Conservation (phyloP, 2,797 vertebrate species). For the Phrynocephalus guinanensis region DNA sequence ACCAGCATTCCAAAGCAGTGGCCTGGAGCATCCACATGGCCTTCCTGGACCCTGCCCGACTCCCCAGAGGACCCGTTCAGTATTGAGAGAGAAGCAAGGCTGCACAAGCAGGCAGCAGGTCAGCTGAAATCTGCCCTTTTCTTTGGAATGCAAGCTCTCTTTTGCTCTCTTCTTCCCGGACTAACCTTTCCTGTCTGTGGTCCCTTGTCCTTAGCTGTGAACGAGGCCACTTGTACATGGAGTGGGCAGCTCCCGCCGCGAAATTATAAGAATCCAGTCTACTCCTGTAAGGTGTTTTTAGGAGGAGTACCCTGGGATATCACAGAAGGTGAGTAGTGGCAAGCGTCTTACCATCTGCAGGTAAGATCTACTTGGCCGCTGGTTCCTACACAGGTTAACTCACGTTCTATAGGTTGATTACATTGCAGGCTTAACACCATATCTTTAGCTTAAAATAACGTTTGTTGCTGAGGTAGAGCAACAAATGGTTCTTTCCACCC, state of each 20-base stretch:
- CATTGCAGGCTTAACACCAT: not conserved
- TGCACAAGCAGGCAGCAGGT: slow-evolving; percentile 98
- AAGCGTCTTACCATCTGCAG: too few relatives aligned
- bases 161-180: not conserved
- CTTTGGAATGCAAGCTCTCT: not conserved
- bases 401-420: too few relatives aligned
- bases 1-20: slow-evolving; percentile 89
- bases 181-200: not conserved
- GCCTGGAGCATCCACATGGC: slow-evolving; percentile 92
- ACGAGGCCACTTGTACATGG: slow-evolving; percentile 98
- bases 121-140: not conserved
- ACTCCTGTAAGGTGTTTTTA: slow-evolving; percentile 98
- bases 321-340: slow-evolving; percentile 88
- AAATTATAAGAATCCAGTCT: slow-evolving; percentile 96
- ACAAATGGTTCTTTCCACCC: not conserved
- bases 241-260: slow-evolving; percentile 95
- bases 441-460: not conserved
- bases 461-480: not conserved
- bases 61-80: slow-evolving; percentile 92
- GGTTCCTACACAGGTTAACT: not conserved
- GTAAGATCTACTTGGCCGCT: not conserved
- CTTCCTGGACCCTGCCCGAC: slow-evolving; percentile 89
- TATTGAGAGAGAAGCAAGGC: slow-evolving; percentile 95
- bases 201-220: slow-evolving; percentile 85
- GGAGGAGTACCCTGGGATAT: slow-evolving; percentile 99